A percentile compares a stretch with the other conserved stretches of the same genome.
phyloP scores from a whole-genome alignment of 2,113 vertebrate genomes.

The Heterochromis multidens region DNA sequence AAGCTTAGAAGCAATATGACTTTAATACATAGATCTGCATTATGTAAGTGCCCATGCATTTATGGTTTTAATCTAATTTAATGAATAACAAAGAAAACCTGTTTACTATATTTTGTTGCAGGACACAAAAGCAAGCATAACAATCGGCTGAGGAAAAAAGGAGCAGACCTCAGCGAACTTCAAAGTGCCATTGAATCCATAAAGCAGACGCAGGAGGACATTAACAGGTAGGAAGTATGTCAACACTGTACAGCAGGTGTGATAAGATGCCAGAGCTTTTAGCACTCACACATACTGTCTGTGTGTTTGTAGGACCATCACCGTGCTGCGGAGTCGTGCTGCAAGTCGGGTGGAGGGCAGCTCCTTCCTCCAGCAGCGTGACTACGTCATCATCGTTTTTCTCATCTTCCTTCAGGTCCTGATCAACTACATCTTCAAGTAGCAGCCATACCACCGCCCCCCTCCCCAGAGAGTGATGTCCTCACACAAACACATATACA shows the following conservation, averaged over 20 bases:
- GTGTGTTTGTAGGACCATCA: slow-evolving; percentile 83
- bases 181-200: slow-evolving; percentile 96
- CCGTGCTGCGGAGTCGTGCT: slow-evolving; percentile 82
- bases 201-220: slow-evolving; percentile 93
- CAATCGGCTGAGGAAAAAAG: slow-evolving; percentile 88
- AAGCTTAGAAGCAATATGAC: neutral
- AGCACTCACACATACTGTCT: neutral
- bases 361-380: slow-evolving; percentile 91
- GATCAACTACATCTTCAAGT: slow-evolving; percentile 94
- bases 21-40: neutral
- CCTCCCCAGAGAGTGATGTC: neutral
- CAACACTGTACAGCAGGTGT: fast-evolving
- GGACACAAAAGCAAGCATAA: slow-evolving; percentile 87
- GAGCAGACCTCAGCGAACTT: slow-evolving; percentile 89
- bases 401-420: slow-evolving; percentile 90
- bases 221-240: slow-evolving; percentile 83
- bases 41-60: neutral
- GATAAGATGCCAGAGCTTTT: fast-evolving
- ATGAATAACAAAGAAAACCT: neutral
- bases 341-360: slow-evolving; percentile 76
- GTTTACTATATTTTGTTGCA: slow-evolving; percentile 49
- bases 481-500: neutral
- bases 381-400: slow-evolving; percentile 88
- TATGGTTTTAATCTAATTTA: fast-evolving
- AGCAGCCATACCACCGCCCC: slow-evolving; percentile 50